Conservation (phyloP, 2,113 vertebrate genomes). For the Panthera uncia region DNA sequence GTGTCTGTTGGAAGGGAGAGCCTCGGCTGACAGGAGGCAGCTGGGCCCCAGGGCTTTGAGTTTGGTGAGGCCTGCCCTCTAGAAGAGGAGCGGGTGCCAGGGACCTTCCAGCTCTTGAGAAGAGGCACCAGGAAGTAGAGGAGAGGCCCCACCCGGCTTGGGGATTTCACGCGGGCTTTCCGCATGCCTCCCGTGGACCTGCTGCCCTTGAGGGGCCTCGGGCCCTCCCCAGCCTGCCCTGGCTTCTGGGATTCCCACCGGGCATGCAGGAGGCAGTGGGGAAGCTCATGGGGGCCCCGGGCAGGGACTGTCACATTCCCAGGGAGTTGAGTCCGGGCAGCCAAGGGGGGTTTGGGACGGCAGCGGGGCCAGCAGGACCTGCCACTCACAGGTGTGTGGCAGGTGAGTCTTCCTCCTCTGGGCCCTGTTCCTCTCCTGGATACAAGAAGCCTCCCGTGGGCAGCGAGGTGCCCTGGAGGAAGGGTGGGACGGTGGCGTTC, state of each 20-base stretch:
- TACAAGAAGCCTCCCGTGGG: background rate
- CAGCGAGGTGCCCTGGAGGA: background rate
- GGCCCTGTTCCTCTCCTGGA: background rate
- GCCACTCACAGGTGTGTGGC: background rate
- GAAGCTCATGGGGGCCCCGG: background rate
- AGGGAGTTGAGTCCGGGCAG: background rate
- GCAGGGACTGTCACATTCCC: background rate
- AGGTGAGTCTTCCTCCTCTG: background rate
- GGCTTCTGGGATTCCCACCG: background rate
- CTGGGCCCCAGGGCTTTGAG: background rate
- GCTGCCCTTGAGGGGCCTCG: background rate
- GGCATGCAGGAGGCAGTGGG: background rate
- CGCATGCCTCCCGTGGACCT: fast-evolving
- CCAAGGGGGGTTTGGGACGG: fast-evolving
- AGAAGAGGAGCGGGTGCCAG: background rate
- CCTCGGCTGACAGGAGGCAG: background rate
- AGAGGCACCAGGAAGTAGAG: too few relatives aligned
- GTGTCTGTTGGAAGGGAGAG: background rate
- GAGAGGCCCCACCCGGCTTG: fast-evolving
- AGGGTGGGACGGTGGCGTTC: background rate
- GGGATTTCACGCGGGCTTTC: conserved; percentile 33
- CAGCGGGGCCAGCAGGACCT: background rate
- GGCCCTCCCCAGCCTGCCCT: background rate
- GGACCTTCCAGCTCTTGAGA: background rate
- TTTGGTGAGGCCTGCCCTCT: background rate